These are phyloP conservation scores for Arge pagana DNA, from an alignment of 2,888 invertebrate species.

Conservation along the genomic window DNA sequence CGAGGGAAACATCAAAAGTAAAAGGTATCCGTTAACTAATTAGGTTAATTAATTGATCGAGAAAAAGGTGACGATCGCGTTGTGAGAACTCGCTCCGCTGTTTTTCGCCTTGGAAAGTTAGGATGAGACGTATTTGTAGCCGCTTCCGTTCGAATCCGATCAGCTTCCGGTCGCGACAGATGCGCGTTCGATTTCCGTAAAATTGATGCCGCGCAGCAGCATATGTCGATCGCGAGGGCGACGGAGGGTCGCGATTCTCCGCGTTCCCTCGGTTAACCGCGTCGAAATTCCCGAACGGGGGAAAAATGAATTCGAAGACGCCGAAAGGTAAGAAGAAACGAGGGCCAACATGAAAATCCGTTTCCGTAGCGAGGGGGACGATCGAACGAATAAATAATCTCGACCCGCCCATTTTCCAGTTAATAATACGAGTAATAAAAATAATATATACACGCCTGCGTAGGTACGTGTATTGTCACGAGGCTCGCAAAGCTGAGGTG, in stretches of 20 bases:
- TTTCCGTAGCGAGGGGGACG: neutral
- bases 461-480: slow-evolving; percentile 52
- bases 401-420: slow-evolving; percentile 21
- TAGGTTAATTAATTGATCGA: no score
- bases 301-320: no score
- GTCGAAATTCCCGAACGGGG: no score
- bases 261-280: no score
- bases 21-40: no score
- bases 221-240: slow-evolving; percentile 42
- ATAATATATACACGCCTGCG: no score
- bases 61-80: no score
- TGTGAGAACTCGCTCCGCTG: no score
- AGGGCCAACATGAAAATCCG: neutral
- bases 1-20: no score
- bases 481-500: slow-evolving; percentile 9
- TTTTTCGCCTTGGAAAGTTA: no score
- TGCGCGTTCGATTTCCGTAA: slow-evolving; percentile 39
- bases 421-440: slow-evolving; percentile 49
- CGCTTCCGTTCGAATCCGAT: neutral
- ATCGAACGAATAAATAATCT: slow-evolving; percentile 15
- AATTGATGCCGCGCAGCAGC: slow-evolving; percentile 48
- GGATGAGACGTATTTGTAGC: no score
- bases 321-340: neutral
- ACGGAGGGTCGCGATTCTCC: no score
- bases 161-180: slow-evolving; percentile 31